These are phyloP conservation scores for Drosophila subsilvestris DNA, from an alignment of 2,888 invertebrate genomes.

Conservation along the genomic window DNA sequence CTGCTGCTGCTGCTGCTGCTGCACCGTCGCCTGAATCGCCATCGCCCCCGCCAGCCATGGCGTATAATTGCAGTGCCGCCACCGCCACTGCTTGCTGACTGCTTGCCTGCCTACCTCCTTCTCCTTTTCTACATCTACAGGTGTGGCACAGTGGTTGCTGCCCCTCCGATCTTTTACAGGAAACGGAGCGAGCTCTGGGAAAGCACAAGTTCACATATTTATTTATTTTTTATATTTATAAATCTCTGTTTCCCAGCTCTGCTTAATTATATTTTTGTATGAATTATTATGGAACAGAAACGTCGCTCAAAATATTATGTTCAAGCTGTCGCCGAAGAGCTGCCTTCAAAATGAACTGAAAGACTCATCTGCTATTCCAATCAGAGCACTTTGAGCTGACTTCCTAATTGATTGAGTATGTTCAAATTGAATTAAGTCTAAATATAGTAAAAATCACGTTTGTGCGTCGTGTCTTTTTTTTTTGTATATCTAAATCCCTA, in stretches of 20 bases:
- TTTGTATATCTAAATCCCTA: neutral
- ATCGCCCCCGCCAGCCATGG: constrained; percentile 51
- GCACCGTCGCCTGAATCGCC: constrained; percentile 10
- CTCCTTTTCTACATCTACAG: neutral
- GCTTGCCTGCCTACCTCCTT: too few species aligned
- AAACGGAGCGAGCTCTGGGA: neutral
- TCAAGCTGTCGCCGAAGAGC: neutral
- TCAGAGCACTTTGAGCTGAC: neutral
- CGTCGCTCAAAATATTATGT: neutral
- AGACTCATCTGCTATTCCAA: neutral
- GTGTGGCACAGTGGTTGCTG: neutral
- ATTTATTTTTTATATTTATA: too few species aligned
- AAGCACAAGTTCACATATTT: too few species aligned
- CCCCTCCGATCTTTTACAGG: neutral
- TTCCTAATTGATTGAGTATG: constrained; percentile 1
- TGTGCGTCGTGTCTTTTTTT: neutral
- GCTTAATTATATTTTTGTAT: too few species aligned
- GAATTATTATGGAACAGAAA: too few species aligned
- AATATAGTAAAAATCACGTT: neutral
- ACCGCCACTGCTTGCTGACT: constrained; percentile 53
- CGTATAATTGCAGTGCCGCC: constrained; percentile 67
- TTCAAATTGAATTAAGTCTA: neutral
- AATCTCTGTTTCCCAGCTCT: too few species aligned
- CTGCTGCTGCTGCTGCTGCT: constrained; percentile 2
- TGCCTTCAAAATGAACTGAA: neutral